Evolutionary conservation across 2,113 vertebrate species (phyloP).

Genomic region (Anguilla rostrata): DNA sequence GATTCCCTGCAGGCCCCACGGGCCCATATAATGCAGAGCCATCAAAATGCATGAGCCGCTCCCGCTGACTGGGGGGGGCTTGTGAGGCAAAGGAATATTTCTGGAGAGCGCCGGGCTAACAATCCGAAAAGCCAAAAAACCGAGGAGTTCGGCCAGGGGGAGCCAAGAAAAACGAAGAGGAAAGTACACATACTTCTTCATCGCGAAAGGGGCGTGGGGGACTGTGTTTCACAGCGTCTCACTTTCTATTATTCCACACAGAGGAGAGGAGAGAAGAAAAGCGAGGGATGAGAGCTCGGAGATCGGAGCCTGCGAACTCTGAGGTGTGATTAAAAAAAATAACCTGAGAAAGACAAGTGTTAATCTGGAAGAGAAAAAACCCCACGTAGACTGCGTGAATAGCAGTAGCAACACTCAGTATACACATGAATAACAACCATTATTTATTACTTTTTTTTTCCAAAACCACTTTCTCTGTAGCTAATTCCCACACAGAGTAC

Average conservation of each 20-base stretch:
- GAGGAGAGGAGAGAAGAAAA: neutral
- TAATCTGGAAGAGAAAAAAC: neutral
- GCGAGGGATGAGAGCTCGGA: slow-evolving; percentile 3
- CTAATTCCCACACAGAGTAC: neutral
- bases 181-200: slow-evolving; percentile 51
- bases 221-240: slow-evolving; percentile 44
- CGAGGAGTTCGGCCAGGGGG: slow-evolving; percentile 16
- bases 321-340: neutral
- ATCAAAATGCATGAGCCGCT: slow-evolving; percentile 65
- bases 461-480: neutral
- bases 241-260: slow-evolving; percentile 30
- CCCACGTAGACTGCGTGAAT: neutral
- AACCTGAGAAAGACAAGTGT: neutral
- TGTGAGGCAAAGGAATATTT: slow-evolving; percentile 70
- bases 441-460: neutral
- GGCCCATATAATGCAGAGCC: slow-evolving; percentile 53
- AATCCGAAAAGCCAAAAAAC: slow-evolving; percentile 58
- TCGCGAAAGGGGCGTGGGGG: slow-evolving; percentile 32
- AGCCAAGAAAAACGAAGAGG: slow-evolving; percentile 55
- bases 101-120: slow-evolving; percentile 70
- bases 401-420: slow-evolving; percentile 36
- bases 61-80: slow-evolving; percentile 62
- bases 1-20: slow-evolving; percentile 43
- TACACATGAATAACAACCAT: neutral
- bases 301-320: slow-evolving; percentile 11